These are phyloP conservation scores for Ochotona curzoniae DNA, from an alignment of 2,113 vertebrate genomes.

Conservation along the genomic window DNA sequence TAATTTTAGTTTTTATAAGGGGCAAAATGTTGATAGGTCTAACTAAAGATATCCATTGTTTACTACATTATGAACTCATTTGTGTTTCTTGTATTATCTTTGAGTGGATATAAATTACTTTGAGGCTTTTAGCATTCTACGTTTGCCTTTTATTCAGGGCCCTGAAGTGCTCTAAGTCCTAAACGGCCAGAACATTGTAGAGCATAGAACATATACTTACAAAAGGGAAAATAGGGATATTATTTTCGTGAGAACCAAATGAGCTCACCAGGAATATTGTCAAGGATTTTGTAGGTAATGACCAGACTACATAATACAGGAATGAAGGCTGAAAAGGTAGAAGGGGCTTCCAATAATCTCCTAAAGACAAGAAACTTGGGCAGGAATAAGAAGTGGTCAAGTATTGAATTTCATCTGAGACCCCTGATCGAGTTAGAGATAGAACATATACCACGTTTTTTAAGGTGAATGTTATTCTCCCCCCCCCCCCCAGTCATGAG, in stretches of 20 bases:
- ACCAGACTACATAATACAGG: not conserved
- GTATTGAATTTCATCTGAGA: not conserved
- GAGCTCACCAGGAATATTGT: not conserved
- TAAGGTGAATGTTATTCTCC: not conserved
- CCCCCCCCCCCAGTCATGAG: not conserved
- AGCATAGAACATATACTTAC: not conserved
- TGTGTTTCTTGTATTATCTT: slow-evolving; percentile 17
- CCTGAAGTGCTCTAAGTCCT: not conserved
- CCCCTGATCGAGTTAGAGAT: not conserved
- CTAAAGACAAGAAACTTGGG: not conserved
- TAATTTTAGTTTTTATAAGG: not conserved
- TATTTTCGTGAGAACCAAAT: not conserved
- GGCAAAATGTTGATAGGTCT: not conserved
- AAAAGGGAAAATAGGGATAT: not conserved
- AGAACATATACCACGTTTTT: not conserved
- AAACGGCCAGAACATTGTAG: not conserved
- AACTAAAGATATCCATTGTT: not conserved
- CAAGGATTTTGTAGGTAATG: not conserved
- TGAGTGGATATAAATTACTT: not conserved
- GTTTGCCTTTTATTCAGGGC: not conserved
- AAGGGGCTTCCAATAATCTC: not conserved
- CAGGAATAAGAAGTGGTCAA: slow-evolving; percentile 7
- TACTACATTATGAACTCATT: not conserved
- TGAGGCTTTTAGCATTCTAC: not conserved
- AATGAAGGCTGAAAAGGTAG: not conserved